Evolutionary conservation across 2,113 vertebrate species (phyloP).

Genomic region (Ceratotherium simum): DNA sequence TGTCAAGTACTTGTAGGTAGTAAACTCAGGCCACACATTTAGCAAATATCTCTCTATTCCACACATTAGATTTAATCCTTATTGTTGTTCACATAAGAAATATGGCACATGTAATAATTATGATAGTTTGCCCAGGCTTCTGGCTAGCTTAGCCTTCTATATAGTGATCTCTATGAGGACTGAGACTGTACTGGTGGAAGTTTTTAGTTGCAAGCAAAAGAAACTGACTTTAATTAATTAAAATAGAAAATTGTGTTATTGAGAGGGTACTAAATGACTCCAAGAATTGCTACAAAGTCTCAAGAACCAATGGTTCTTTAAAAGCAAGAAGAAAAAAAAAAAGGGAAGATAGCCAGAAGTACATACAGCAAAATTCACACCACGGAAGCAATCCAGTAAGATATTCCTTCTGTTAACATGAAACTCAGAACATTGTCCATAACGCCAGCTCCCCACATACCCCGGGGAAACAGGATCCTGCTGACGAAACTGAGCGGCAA

Average conservation of each 20-base stretch:
- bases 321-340: background rate
- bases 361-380: background rate
- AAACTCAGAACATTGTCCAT: background rate
- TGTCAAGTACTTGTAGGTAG: background rate
- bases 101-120: background rate
- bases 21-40: background rate
- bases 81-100: background rate
- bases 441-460: accelerated
- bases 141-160: background rate
- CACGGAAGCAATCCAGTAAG: background rate
- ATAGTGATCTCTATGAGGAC: background rate
- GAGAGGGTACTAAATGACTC: background rate
- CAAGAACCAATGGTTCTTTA: background rate
- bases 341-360: background rate
- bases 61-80: background rate
- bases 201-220: background rate
- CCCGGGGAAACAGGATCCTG: background rate
- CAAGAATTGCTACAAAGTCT: background rate
- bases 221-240: background rate
- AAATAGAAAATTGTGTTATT: background rate
- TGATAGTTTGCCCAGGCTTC: background rate
- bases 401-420: background rate
- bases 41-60: background rate
- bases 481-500: background rate
- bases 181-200: background rate